Base-by-base conservation (phyloP, 2,888 invertebrate species). In the Aleiodes testaceus region DNA sequence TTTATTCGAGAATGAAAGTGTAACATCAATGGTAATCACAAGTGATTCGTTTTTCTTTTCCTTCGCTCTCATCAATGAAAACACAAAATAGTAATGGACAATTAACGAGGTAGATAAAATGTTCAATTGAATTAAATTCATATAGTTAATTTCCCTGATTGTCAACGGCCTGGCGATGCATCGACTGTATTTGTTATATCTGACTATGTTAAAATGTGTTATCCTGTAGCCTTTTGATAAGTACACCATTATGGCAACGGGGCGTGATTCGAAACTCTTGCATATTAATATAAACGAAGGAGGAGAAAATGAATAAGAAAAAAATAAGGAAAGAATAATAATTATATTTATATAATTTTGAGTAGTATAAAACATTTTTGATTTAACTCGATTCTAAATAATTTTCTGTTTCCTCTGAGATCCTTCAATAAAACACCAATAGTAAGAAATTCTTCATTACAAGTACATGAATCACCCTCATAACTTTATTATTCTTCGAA, bases 291-390 rank as follows among this genome's bases (percentile, higher is more conserved):
- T 80, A 65, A 63, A 36, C 36, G 69, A 72, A 36, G 42, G 22
- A 52, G 26, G 69, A 66, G 47, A 63, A 36, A 36, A 36, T 80
- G 65, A 63, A 26, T 5, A 73, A 69, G 22, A 66, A 18, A 50
- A 50, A 69, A 66, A 63, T n/a, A 63, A 45, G 49, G 36, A 22
- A 63, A 65, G 81, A 82, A 79, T 80, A 82, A 79, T 80, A 82
- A 79, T 81, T 85, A 85, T 84, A 84, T 85, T 86, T 85, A 83
- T 84, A 84, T 83, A 79, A 77, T 83, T 82, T 78, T 59, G n/a
- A 16, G 26, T 50, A 68, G 47, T 14, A 61, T 42, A 61, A 49
- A 49, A 52, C 55, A 44, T 36, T 59, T 59, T 83, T 84, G 78
- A 80, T 80, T 84, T 84, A 78, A 81, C 77, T 82, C 75, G 72